phyloP scores from a whole-genome alignment of 2,113 vertebrate genomes.

The Okapia johnstoni region DNA sequence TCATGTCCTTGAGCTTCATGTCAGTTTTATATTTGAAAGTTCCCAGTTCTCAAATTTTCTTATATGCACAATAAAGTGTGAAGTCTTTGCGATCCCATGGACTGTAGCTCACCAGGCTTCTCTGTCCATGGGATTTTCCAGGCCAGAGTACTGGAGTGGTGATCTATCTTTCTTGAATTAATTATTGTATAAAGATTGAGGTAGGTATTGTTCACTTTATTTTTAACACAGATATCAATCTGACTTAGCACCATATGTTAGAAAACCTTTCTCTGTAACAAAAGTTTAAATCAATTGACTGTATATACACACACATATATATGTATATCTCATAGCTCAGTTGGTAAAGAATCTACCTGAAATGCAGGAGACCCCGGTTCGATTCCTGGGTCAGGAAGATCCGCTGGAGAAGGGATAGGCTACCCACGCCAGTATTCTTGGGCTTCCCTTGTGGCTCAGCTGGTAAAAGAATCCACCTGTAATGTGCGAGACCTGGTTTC shows the following conservation, averaged over 20 bases:
- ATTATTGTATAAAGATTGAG: neutral
- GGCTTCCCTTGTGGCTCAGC: neutral
- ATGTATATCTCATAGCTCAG: neutral
- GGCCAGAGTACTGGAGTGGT: too few species aligned
- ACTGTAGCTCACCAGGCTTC: too few species aligned
- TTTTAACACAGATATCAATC: neutral
- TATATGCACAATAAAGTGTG: too few species aligned
- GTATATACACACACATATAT: neutral
- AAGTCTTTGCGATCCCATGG: too few species aligned
- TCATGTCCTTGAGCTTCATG: too few species aligned
- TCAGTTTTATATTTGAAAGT: too few species aligned
- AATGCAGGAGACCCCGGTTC: neutral
- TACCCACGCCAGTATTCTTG: neutral
- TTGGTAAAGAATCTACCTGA: neutral
- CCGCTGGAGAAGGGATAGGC: neutral
- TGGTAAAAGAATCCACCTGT: neutral
- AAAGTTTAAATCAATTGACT: neutral
- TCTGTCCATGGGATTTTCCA: too few species aligned
- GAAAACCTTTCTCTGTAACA: neutral
- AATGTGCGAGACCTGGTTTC: neutral
- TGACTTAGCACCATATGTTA: neutral
- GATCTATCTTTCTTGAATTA: constrained; percentile 3
- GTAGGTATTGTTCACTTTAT: neutral
- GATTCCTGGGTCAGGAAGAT: neutral
- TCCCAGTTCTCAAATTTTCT: too few species aligned